These are phyloP conservation scores for Zaprionus lachaisei DNA, from an alignment of 1,140 invertebrate species.

Conservation along the genomic window DNA sequence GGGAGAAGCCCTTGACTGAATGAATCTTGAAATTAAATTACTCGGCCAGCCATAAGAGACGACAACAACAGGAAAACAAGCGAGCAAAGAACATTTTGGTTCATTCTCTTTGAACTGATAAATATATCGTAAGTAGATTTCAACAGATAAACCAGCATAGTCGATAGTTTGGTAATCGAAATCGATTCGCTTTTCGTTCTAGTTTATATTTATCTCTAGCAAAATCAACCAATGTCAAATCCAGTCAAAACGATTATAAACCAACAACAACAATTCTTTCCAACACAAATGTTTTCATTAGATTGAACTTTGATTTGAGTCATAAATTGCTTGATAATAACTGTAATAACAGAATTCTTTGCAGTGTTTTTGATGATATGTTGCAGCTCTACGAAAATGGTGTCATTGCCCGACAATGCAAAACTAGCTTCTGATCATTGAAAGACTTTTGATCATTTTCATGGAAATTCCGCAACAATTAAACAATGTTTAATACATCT, in stretches of 20 bases:
- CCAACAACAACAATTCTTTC: not conserved
- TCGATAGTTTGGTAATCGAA: not conserved
- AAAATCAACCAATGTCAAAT: constrained; percentile 6
- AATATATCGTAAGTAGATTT: not conserved
- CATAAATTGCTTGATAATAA: constrained; percentile 9
- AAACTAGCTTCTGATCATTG: not conserved
- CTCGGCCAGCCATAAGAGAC: not conserved
- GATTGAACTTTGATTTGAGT: constrained; percentile 11
- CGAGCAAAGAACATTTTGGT: not conserved
- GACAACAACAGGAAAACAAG: not conserved
- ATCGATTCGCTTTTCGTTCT: no score
- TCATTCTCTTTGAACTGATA: not conserved
- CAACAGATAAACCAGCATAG: not conserved
- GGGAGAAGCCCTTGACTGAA: constrained; percentile 80
- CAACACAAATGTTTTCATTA: constrained; percentile 9
- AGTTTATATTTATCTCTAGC: not conserved
- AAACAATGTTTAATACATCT: not conserved
- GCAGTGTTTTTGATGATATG: not conserved
- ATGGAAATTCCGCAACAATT: no score
- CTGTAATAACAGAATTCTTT: constrained; percentile 2
- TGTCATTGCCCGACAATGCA: not conserved
- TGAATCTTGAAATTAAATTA: constrained; percentile 60
- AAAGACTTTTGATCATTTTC: not conserved
- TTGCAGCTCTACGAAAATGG: not conserved
- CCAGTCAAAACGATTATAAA: not conserved